Evolutionary conservation across 64 coral and sea anemone genomes (phyloP).

Genomic region (Trachythela sp.): DNA sequence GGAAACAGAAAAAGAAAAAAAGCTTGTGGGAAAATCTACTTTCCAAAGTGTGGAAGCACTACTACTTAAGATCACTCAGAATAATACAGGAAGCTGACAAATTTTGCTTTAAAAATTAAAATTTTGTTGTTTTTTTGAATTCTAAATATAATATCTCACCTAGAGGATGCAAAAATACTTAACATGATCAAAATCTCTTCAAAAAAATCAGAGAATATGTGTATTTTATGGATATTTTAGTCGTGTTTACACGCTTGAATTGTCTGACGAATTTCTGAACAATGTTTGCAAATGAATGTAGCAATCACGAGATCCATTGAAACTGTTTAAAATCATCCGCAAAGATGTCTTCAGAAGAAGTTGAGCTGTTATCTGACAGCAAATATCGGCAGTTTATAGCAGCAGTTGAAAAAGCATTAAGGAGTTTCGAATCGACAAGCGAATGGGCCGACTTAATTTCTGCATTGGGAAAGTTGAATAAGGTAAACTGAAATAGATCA

Average conservation of each 20-base stretch:
- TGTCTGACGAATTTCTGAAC: too few species aligned
- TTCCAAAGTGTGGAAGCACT: too few species aligned
- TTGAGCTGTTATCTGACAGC: conserved; percentile 7
- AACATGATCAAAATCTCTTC: too few species aligned
- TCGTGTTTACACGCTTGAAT: neutral
- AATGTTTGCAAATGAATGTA: neutral
- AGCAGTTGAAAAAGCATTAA: conserved; percentile 3
- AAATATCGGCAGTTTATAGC: conserved; percentile 23
- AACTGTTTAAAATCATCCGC: neutral
- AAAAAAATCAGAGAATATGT: neutral
- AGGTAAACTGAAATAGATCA: neutral
- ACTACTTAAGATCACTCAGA: too few species aligned
- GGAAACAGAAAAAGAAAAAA: too few species aligned
- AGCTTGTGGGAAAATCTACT: too few species aligned
- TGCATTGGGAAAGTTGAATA: neutral
- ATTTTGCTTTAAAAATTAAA: too few species aligned
- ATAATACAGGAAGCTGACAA: too few species aligned
- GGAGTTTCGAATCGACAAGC: conserved; percentile 1
- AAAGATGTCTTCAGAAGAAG: neutral
- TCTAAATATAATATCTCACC: too few species aligned
- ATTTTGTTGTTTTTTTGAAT: too few species aligned
- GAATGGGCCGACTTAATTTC: conserved; percentile 13
- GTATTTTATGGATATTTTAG: neutral
- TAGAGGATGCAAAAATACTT: too few species aligned
- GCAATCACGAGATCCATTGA: neutral